Percentiles rank a stretch among this genome's conserved stretches.
Evolutionary conservation across 2,888 invertebrate genomes (phyloP).

Genomic region (Agrotis segetum): DNA sequence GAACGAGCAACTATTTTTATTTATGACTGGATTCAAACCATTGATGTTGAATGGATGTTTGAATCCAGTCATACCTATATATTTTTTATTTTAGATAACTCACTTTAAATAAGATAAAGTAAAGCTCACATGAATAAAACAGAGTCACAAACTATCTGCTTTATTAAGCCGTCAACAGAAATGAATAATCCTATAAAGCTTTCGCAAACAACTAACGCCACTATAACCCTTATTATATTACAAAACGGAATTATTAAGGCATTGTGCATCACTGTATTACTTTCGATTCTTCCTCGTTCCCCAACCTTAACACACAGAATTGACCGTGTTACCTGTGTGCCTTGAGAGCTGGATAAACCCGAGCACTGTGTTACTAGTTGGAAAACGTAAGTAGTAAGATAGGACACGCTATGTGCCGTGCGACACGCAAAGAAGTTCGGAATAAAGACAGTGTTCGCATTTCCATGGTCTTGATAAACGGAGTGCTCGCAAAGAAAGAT

Average conservation of each 20-base stretch:
- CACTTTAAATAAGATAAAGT: too few relatives aligned
- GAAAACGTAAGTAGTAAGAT: conserved; percentile 49
- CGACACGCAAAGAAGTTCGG: conserved; percentile 73
- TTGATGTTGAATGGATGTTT: too few relatives aligned
- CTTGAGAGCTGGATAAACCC: background rate
- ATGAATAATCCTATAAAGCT: conserved; percentile 41
- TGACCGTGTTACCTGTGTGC: conserved; percentile 31
- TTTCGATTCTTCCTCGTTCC: conserved; percentile 64
- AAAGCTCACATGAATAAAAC: too few relatives aligned
- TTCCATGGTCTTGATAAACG: conserved; percentile 73
- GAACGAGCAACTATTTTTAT: too few relatives aligned
- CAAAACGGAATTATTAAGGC: conserved; percentile 62
- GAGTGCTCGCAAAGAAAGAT: conserved; percentile 70
- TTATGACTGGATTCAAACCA: too few relatives aligned
- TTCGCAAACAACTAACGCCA: conserved; percentile 43
- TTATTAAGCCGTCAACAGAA: conserved; percentile 25
- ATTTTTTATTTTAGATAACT: too few relatives aligned
- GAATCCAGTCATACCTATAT: background rate
- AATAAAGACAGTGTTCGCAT: conserved; percentile 74
- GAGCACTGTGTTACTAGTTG: conserved; percentile 47
- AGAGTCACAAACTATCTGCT: background rate
- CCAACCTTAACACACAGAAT: conserved; percentile 22
- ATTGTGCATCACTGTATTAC: conserved; percentile 56
- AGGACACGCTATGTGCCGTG: conserved; percentile 78
- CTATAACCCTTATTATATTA: conserved; percentile 50